Percentiles rank a stretch among this genome's conserved stretches.
Conservation (phyloP, 1,140 invertebrate genomes). For the Conopomorpha cramerella region DNA sequence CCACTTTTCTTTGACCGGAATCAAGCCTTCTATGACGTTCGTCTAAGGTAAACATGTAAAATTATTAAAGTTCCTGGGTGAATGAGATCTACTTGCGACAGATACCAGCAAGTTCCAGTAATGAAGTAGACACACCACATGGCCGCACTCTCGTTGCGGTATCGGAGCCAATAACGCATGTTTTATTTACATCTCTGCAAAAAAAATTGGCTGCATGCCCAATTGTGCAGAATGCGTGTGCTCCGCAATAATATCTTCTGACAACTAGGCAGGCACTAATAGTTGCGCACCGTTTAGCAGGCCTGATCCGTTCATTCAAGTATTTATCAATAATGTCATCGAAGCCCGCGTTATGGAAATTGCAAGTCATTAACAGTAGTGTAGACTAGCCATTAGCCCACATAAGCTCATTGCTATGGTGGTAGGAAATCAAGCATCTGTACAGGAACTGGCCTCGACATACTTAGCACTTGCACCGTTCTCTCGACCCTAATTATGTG, state of each 20-base stretch:
- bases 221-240: conserved; percentile 3
- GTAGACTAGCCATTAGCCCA: conserved; percentile 16
- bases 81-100: conserved; percentile 1
- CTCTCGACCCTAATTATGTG: conserved; percentile 30
- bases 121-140: conserved; percentile 16
- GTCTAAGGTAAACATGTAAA: not conserved
- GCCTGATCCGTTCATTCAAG: not conserved
- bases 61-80: not conserved
- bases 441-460: conserved; percentile 24
- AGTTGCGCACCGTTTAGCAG: not conserved
- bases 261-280: not conserved
- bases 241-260: not conserved
- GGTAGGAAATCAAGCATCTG: conserved; percentile 21
- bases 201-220: conserved; percentile 41
- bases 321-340: not conserved
- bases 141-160: conserved; percentile 6
- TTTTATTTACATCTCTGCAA: conserved; percentile 35
- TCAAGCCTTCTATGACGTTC: conserved; percentile 11
- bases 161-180: conserved; percentile 25
- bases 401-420: conserved; percentile 12
- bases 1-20: conserved; percentile 1
- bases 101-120: too few relatives aligned
- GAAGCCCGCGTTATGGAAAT: not conserved
- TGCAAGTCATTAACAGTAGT: not conserved
- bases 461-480: conserved; percentile 29